Evolutionary conservation across 2,113 vertebrate genomes (phyloP).

Genomic region (Myocastor coypus): DNA sequence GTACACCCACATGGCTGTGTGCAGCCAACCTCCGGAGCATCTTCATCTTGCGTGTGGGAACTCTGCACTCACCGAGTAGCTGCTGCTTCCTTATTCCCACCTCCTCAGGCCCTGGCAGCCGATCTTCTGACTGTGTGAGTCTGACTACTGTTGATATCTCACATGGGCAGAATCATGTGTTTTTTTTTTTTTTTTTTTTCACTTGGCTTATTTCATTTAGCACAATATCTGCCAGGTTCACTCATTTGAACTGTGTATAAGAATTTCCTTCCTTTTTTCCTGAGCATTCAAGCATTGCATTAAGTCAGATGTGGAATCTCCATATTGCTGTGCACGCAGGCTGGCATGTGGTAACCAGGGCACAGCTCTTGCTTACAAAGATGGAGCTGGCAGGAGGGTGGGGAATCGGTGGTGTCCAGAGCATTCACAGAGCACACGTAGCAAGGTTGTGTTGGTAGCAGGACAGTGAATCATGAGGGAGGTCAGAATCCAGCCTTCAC

Average conservation of each 20-base stretch:
- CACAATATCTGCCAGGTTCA: background rate
- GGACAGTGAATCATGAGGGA: slow-evolving; percentile 35
- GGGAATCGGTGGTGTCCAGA: slow-evolving; percentile 33
- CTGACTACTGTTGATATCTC: background rate
- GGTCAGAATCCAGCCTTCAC: slow-evolving; percentile 25
- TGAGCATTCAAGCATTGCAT: slow-evolving; percentile 81
- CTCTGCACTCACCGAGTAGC: background rate
- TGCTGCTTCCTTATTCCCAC: background rate
- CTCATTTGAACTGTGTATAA: background rate
- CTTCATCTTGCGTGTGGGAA: background rate
- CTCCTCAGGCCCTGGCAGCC: background rate
- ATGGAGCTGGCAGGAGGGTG: background rate
- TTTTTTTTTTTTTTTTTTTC: background rate
- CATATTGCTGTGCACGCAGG: slow-evolving; percentile 49
- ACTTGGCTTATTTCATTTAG: background rate
- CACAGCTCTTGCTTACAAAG: slow-evolving; percentile 55
- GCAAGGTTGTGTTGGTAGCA: slow-evolving; percentile 62
- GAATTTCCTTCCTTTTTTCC: background rate
- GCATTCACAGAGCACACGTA: slow-evolving; percentile 63
- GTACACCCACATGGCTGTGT: background rate
- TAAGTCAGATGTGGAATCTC: slow-evolving; percentile 75
- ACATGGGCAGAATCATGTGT: background rate
- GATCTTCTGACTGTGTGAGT: background rate
- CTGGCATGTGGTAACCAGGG: slow-evolving; percentile 35
- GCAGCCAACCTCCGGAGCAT: background rate